These are phyloP conservation scores for Cavia aperea DNA, from an alignment of 2,113 vertebrate genomes.

Conservation along the genomic window DNA sequence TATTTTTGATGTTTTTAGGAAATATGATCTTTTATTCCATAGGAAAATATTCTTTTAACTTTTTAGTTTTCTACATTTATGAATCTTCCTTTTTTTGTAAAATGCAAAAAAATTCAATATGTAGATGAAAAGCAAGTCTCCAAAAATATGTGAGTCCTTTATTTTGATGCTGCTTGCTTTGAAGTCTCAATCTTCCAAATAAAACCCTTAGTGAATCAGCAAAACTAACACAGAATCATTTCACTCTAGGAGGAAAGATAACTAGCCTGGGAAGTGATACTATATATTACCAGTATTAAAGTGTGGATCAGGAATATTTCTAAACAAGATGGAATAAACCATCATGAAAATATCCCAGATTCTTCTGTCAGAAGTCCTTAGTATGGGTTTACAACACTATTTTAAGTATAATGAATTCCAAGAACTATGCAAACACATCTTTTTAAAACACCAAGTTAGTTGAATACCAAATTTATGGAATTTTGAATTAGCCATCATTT, in stretches of 20 bases:
- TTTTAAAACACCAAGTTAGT: slow-evolving; percentile 20
- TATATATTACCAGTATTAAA: slow-evolving; percentile 28
- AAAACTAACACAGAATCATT: slow-evolving; percentile 33
- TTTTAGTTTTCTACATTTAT: background rate
- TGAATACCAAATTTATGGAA: slow-evolving; percentile 25
- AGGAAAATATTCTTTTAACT: background rate
- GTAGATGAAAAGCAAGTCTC: background rate
- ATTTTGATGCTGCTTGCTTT: slow-evolving; percentile 19
- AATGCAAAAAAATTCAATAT: background rate
- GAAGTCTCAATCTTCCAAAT: slow-evolving; percentile 15
- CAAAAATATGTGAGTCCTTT: background rate
- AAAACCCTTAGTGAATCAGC: slow-evolving; percentile 39
- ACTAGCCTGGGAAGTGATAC: slow-evolving; percentile 14
- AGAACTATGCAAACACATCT: slow-evolving; percentile 40
- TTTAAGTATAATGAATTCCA: slow-evolving; percentile 51
- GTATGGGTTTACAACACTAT: slow-evolving; percentile 41
- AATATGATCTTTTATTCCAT: background rate
- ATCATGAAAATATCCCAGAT: slow-evolving; percentile 36
- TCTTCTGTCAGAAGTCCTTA: slow-evolving; percentile 23
- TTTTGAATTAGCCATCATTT: slow-evolving; percentile 29
- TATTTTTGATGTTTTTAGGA: background rate
- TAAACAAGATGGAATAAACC: slow-evolving; percentile 10
- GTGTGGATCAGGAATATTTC: slow-evolving; percentile 24
- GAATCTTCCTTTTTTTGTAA: background rate
- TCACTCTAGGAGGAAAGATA: slow-evolving; percentile 35